Conservation (phyloP, 1,140 invertebrate species). For the Papilio machaon region DNA sequence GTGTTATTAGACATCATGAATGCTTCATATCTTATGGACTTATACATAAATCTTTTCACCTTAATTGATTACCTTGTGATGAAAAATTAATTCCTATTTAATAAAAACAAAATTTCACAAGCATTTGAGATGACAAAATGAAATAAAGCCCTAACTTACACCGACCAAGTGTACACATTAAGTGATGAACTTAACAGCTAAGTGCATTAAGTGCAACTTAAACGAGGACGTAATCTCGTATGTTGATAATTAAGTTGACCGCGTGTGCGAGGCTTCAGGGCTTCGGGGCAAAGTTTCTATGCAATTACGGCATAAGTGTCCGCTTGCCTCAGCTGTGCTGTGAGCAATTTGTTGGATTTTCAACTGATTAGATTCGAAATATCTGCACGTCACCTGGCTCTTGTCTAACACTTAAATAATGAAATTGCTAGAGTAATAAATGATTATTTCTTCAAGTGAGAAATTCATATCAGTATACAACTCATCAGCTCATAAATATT, state of each 20-base stretch:
- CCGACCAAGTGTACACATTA: not conserved
- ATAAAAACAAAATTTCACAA: not conserved
- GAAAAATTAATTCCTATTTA: not conserved
- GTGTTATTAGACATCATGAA: too few species aligned
- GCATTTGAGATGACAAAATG: not conserved
- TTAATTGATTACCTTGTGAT: not conserved
- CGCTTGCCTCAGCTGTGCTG: not conserved
- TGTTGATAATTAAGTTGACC: not conserved
- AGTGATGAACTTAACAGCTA: constrained; percentile 11
- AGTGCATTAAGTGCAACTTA: constrained; percentile 3
- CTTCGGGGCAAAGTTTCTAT: not conserved
- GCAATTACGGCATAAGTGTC: constrained; percentile 1
- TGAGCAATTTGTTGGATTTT: not conserved
- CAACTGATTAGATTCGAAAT: not conserved
- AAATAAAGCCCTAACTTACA: not conserved
- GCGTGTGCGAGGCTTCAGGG: not conserved
- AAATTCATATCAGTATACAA: too few species aligned
- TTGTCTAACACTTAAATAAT: too few species aligned
- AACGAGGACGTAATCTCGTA: constrained; percentile 8
- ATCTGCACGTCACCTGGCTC: not conserved
- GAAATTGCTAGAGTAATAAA: too few species aligned
- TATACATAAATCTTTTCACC: too few species aligned
- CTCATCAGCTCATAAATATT: too few species aligned
- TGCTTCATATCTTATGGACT: too few species aligned
- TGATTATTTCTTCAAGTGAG: too few species aligned